phyloP scores from a whole-genome alignment of 1,140 invertebrate genomes.

The Apis florea region DNA sequence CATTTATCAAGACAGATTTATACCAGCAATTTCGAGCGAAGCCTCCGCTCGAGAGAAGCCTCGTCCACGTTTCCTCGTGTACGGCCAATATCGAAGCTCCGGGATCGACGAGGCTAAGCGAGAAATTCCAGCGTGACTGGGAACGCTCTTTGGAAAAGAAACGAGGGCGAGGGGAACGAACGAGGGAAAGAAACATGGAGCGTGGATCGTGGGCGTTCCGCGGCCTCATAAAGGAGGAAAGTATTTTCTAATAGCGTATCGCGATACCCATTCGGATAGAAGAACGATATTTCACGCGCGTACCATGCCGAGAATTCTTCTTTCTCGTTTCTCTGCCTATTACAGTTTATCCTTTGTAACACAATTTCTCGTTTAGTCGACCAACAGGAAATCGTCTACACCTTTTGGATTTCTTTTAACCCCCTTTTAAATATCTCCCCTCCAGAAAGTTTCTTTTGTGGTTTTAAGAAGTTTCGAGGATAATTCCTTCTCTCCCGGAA shows the following conservation, averaged over 20 bases:
- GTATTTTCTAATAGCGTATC: constrained; percentile 63
- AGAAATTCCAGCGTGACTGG: constrained; percentile 15
- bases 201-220: constrained; percentile 1
- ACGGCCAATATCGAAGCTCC: constrained; percentile 1
- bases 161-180: neutral
- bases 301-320: constrained; percentile 45
- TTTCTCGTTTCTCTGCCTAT: neutral
- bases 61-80: neutral
- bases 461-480: too few relatives aligned
- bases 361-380: neutral
- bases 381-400: neutral
- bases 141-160: constrained; percentile 19
- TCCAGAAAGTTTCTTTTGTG: too few relatives aligned
- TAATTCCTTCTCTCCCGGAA: too few relatives aligned
- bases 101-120: neutral
- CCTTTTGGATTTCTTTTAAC: constrained; percentile 19
- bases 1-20: constrained; percentile 29
- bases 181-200: constrained; percentile 11
- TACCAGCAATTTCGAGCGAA: constrained; percentile 8
- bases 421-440: too few relatives aligned
- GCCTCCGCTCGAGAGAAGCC: neutral
- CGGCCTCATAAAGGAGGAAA: constrained; percentile 50
- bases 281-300: constrained; percentile 58
- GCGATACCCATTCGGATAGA: neutral
- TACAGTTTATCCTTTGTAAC: neutral